Evolutionary conservation across 1,140 invertebrate genomes (phyloP).

Genomic region (Bombus cullumanus): DNA sequence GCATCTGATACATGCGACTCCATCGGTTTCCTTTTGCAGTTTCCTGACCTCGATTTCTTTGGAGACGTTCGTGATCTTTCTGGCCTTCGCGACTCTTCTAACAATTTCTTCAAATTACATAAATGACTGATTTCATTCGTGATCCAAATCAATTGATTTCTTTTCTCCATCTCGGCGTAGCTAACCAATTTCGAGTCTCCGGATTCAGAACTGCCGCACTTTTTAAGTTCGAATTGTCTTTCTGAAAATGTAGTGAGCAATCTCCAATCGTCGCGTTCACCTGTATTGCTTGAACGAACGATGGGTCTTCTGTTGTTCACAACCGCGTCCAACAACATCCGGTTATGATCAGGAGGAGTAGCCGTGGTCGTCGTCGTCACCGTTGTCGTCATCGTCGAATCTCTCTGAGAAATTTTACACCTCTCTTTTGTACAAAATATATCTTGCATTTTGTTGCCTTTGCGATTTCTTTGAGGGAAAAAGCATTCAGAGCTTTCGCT

Average conservation of each 20-base stretch:
- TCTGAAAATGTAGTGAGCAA: slow-evolving; percentile 75
- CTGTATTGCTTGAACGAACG: slow-evolving; percentile 63
- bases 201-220: slow-evolving; percentile 72
- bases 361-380: slow-evolving; percentile 61
- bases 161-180: slow-evolving; percentile 81
- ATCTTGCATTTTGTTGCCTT: slow-evolving; percentile 67
- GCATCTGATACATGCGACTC: slow-evolving; percentile 24
- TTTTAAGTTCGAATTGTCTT: slow-evolving; percentile 70
- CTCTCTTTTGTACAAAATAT: slow-evolving; percentile 71
- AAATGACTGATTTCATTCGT: slow-evolving; percentile 83
- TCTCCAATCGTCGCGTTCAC: slow-evolving; percentile 73
- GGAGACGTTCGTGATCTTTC: slow-evolving; percentile 67
- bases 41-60: slow-evolving; percentile 64
- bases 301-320: slow-evolving; percentile 59
- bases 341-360: slow-evolving; percentile 69
- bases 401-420: slow-evolving; percentile 60
- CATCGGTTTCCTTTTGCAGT: slow-evolving; percentile 56
- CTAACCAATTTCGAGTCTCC: slow-evolving; percentile 76
- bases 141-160: slow-evolving; percentile 83
- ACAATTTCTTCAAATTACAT: slow-evolving; percentile 81
- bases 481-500: slow-evolving; percentile 81
- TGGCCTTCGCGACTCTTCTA: slow-evolving; percentile 76
- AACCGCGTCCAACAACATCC: slow-evolving; percentile 68
- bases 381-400: slow-evolving; percentile 69
- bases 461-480: slow-evolving; percentile 72